phyloP scores from a whole-genome alignment of 1,140 invertebrate species.

The Chelonus insularis region DNA sequence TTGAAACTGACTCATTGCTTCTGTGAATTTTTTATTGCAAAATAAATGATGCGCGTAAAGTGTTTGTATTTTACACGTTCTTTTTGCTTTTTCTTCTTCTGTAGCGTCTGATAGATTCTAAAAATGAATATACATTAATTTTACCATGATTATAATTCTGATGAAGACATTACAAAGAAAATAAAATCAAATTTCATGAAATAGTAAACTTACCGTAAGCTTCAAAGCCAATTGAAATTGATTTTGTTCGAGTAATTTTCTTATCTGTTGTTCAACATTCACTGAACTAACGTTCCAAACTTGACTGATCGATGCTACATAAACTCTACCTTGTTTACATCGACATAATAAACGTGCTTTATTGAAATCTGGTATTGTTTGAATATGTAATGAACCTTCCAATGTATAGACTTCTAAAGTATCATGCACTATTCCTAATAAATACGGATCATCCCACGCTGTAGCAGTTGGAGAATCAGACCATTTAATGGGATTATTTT shows the following conservation, averaged over 20 bases:
- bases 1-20: slow-evolving; percentile 89
- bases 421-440: slow-evolving; percentile 81
- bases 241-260: slow-evolving; percentile 81
- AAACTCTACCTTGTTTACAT: slow-evolving; percentile 77
- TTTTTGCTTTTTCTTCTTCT: slow-evolving; percentile 77
- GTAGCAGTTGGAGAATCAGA: slow-evolving; percentile 76
- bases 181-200: not conserved
- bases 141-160: no score
- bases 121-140: no score
- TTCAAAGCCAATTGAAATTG: slow-evolving; percentile 93
- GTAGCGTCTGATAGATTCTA: slow-evolving; percentile 84
- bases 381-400: slow-evolving; percentile 66
- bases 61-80: slow-evolving; percentile 86
- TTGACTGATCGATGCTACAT: slow-evolving; percentile 82
- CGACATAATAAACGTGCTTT: slow-evolving; percentile 74
- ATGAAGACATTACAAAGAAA: no score
- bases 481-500: slow-evolving; percentile 78
- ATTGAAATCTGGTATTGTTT: slow-evolving; percentile 61
- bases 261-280: slow-evolving; percentile 79
- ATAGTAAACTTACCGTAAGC: slow-evolving; percentile 79
- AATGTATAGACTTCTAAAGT: slow-evolving; percentile 81
- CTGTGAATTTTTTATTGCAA: slow-evolving; percentile 81
- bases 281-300: slow-evolving; percentile 84
- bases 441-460: slow-evolving; percentile 91
- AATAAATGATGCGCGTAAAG: slow-evolving; percentile 90